Percentiles rank a stretch among this genome's conserved stretches.
These are phyloP conservation scores for Timandra comae DNA, from an alignment of 2,888 invertebrate species.

Conservation along the genomic window DNA sequence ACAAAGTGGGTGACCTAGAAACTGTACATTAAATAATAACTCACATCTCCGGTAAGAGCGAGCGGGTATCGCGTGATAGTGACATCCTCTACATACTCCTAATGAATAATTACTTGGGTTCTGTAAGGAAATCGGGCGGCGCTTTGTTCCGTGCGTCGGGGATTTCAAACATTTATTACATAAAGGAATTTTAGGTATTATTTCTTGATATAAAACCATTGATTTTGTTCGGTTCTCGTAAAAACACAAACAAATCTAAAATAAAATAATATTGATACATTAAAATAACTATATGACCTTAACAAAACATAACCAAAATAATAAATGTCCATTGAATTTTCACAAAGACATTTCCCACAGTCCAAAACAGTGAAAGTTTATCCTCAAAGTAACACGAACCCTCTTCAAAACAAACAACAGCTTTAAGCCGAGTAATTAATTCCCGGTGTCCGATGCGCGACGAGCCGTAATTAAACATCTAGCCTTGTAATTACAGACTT, in stretches of 20 bases:
- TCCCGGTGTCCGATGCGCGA: slow-evolving; percentile 53
- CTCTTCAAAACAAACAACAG: slow-evolving; percentile 33
- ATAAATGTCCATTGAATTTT: slow-evolving; percentile 20
- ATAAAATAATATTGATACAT: background rate
- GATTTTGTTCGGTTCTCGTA: background rate
- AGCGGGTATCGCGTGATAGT: slow-evolving; percentile 28
- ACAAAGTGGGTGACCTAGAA: slow-evolving; percentile 35
- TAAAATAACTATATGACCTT: slow-evolving; percentile 1
- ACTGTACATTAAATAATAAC: slow-evolving; percentile 33
- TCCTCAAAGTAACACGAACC: slow-evolving; percentile 40
- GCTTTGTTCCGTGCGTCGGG: too few relatives aligned
- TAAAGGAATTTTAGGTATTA: too few relatives aligned
- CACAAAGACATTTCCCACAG: slow-evolving; percentile 15
- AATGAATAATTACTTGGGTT: slow-evolving; percentile 23
- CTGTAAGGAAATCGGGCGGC: too few relatives aligned
- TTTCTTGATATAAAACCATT: too few relatives aligned
- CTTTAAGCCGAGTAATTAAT: slow-evolving; percentile 60
- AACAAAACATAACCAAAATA: slow-evolving; percentile 5
- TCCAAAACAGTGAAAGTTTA: slow-evolving; percentile 22
- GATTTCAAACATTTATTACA: too few relatives aligned
- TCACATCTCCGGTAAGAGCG: slow-evolving; percentile 27
- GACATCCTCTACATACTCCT: slow-evolving; percentile 27
- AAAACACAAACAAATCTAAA: background rate
- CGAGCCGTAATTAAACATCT: slow-evolving; percentile 71
- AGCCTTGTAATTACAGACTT: slow-evolving; percentile 71